Evolutionary conservation across 2,797 vertebrate genomes (phyloP), one percentile per base, ranked within the genome.

Genomic region (Ispidina picta): DNA sequence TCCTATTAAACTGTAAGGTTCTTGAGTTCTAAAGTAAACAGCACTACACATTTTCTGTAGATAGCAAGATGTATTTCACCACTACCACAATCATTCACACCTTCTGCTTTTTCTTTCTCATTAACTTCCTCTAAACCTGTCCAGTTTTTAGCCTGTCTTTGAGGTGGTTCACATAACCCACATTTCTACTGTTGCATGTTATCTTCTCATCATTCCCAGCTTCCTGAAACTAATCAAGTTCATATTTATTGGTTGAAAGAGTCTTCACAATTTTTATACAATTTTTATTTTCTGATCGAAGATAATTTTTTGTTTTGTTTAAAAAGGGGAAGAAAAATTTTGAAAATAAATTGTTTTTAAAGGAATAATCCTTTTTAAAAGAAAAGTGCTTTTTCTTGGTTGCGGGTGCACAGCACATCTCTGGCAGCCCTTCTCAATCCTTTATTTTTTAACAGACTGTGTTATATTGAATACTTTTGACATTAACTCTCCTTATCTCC

Each of bases 201-300:
- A 19, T 16, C 6, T 49, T 37, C 63, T 1, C 3, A 49, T 44
- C 13, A 26, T 78, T 69, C 4, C 15, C 33, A 56, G 23, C 23
- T 31, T 58, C 4, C 1, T 37, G 28, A 74, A 80, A 14, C 15
- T 39, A 10, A 29, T 72, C 31, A 44, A 62, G 2, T 51, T 86
- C 15, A 1, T 51, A 58, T 43, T 80, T 43, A 52, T 58, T 0
- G 0, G 26, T 6, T 73, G 23, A 88, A 59, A 55, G 52, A 0
- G 28, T 46, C 43, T 41, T 70, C 44, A 28, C 1, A 16, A 29
- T 55, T 60, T 52, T 37, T 33, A 12, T n/a, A 12, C 6, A 14
- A 28, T 25, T 55, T 43, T 26, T 62, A 28, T 51, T 55, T 86
- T 62, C 43, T 22, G 5, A 21, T n/a, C 26, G 39, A 59, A 90